Conservation (phyloP, 2,113 vertebrate genomes). For the Platichthys stellatus region DNA sequence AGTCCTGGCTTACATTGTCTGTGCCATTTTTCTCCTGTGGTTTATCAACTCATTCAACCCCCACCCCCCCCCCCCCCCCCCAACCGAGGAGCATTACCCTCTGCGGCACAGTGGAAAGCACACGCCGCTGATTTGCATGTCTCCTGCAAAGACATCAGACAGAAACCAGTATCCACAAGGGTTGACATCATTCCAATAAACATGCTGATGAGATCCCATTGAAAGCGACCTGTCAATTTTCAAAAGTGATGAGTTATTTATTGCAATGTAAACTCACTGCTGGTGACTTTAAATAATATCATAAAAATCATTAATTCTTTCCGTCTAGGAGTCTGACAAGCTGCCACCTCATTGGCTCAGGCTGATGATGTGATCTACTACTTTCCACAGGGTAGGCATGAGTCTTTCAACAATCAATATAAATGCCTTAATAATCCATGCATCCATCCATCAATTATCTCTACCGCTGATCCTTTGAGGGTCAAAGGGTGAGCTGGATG, state of each 20-base stretch:
- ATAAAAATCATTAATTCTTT: constrained; percentile 38
- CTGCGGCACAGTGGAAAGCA: constrained; percentile 67
- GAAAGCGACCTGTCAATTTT: constrained; percentile 15
- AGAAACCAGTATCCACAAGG: constrained; percentile 47
- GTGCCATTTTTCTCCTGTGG: constrained; percentile 71
- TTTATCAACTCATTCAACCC: constrained; percentile 70
- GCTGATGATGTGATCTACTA: not conserved
- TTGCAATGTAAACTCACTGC: constrained; percentile 23
- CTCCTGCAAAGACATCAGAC: constrained; percentile 54
- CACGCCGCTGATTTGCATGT: constrained; percentile 58
- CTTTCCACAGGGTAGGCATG: constrained; percentile 51
- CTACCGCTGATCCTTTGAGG: too few relatives aligned
- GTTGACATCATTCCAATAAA: constrained; percentile 60
- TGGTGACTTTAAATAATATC: constrained; percentile 47
- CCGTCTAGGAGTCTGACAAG: constrained; percentile 17
- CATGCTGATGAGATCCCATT: constrained; percentile 39
- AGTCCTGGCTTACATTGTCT: constrained; percentile 53
- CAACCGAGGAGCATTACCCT: constrained; percentile 46
- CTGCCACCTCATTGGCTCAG: constrained; percentile 24
- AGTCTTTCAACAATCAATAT: constrained; percentile 43
- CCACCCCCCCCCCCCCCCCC: not conserved
- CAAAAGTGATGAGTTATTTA: constrained; percentile 21
- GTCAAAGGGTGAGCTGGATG: too few relatives aligned
- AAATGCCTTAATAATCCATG: not conserved
- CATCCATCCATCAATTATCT: too few relatives aligned